Base-by-base conservation (phyloP, 2,888 invertebrate genomes). In the Theristus sp. region DNA sequence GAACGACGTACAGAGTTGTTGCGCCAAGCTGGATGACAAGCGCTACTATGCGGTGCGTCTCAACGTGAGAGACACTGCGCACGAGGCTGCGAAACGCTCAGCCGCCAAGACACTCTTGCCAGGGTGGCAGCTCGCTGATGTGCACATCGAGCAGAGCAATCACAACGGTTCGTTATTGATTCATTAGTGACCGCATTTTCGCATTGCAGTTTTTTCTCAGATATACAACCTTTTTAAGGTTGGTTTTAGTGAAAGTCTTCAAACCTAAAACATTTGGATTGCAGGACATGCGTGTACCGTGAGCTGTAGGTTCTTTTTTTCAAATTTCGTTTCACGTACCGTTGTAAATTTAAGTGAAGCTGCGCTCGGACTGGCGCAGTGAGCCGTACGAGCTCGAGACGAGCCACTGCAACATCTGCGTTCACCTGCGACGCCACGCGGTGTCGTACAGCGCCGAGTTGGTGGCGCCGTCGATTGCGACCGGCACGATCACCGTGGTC, bases 21-120 rank as follows among this genome's bases (percentile, higher is more conserved):
- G 72, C 66, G 71, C 69, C 65, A 69, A 71, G 61, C 67, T 73
- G 60, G 73, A 73, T 62, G 73, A 73, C 63, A 73, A 71, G 58
- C 65, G 73, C 3, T 70, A 71, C 63, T 67, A 71, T 57, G 65
- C 68, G 17, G 72, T 73, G 2, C 10, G 54, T 24, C 29, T 56
- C 52, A 24, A 22, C 10, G 3, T 25, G 3, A 17, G 3, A 6
- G 52, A 52, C 25, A 52, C 10, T 20, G 52, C 52, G 3, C 10
- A n/a, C 3, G 6, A 25, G 6, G 10, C 22, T 3, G 52, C 52
- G 3, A 24, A 6, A n/a, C 10, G n/a, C 3, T 52, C 52, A n/a
- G 52, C 52, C 17, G 22, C 3, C 13, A 20, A 57, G 57, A 27
- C 31, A 20, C 61, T 60, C 49, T 22, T 58, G 24, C 24, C 61